Evolutionary conservation across 2,888 invertebrate species (phyloP).

Genomic region (Pterostichus niger): DNA sequence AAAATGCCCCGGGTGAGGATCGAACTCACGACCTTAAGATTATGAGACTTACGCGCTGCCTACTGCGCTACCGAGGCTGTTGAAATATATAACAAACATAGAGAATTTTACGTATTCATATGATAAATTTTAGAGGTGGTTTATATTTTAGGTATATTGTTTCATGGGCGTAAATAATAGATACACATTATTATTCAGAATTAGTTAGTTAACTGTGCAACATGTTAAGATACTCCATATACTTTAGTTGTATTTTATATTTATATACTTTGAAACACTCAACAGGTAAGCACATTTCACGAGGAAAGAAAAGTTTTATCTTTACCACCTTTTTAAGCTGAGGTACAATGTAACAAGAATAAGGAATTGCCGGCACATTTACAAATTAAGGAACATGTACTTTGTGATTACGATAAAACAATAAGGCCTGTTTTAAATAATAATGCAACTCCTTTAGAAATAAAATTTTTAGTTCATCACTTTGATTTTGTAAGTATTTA

Average conservation of each 20-base stretch:
- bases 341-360: conserved; percentile 44
- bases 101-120: not conserved
- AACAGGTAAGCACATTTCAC: conserved; percentile 6
- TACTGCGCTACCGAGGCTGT: conserved; percentile 90
- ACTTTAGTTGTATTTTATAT: not conserved
- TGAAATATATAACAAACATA: no score
- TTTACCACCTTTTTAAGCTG: conserved; percentile 10
- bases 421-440: conserved; percentile 80
- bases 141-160: not conserved
- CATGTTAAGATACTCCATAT: conserved; percentile 25
- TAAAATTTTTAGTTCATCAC: conserved; percentile 81
- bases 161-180: conserved; percentile 1
- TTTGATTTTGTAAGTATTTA: conserved; percentile 76
- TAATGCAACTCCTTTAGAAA: conserved; percentile 78
- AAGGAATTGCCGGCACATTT: conserved; percentile 69
- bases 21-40: conserved; percentile 97
- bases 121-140: conserved; percentile 2
- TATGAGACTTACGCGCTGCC: conserved; percentile 95
- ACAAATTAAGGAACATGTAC: conserved; percentile 78
- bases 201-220: conserved; percentile 20
- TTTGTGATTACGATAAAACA: conserved; percentile 80
- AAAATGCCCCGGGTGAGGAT: conserved; percentile 92
- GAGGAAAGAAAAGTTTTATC: not conserved
- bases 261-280: not conserved
- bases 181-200: not conserved